These are phyloP conservation scores for Hoplostethus mediterraneus DNA, from an alignment of 2,797 vertebrate species.

Conservation along the genomic window DNA sequence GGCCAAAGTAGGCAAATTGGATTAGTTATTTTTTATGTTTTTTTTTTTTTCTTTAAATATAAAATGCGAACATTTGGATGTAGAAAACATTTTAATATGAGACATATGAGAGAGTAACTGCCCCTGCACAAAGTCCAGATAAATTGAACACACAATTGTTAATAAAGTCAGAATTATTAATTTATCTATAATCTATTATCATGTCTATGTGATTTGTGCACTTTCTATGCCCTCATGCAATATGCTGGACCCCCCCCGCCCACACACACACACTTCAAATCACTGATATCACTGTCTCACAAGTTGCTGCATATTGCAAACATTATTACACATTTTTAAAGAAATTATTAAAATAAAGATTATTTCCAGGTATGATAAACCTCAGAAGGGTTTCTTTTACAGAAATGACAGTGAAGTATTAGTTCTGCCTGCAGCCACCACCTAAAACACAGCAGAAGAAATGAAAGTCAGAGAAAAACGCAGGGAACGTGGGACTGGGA, in stretches of 20 bases:
- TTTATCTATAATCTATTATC: too few species aligned
- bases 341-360: too few species aligned
- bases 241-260: too few species aligned
- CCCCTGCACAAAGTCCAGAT: neutral
- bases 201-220: too few species aligned
- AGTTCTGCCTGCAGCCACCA: conserved; percentile 27
- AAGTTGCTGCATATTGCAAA: too few species aligned
- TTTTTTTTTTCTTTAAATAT: too few species aligned
- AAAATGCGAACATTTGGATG: too few species aligned
- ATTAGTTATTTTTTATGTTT: too few species aligned
- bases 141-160: neutral
- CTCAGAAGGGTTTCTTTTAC: neutral
- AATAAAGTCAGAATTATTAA: neutral
- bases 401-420: neutral
- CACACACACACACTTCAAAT: neutral
- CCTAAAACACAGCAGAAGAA: conserved; percentile 39
- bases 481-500: conserved; percentile 67
- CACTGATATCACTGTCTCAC: neutral
- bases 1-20: neutral
- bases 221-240: neutral
- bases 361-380: too few species aligned
- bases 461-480: conserved; percentile 54
- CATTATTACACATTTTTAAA: too few species aligned
- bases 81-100: too few species aligned
- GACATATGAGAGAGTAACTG: too few species aligned